A percentile compares a stretch with the other conserved stretches of the same genome.
Conservation (phyloP, 2,113 vertebrate genomes). For the Bubo bubo region DNA sequence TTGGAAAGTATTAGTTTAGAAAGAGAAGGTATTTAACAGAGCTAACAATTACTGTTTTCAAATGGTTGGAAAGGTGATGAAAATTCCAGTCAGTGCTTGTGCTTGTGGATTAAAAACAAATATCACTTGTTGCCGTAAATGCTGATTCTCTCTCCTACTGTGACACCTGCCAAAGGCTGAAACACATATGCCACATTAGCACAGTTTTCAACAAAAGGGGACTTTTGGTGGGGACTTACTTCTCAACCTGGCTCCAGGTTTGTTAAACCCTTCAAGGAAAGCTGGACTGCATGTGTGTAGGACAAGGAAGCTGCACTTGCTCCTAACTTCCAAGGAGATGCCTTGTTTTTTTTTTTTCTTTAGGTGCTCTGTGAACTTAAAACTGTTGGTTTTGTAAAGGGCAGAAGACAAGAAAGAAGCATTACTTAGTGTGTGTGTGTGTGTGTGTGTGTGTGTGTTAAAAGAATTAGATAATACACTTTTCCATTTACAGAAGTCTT, state of each 20-base stretch:
- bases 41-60: slow-evolving; percentile 51
- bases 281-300: fast-evolving
- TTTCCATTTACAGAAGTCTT: not conserved
- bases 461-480: not conserved
- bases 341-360: not conserved
- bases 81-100: not conserved
- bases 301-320: not conserved
- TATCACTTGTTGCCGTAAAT: not conserved
- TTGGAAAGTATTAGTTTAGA: slow-evolving; percentile 38
- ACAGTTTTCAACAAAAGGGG: not conserved
- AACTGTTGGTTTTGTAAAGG: not conserved
- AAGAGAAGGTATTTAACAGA: slow-evolving; percentile 53
- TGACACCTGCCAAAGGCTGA: not conserved
- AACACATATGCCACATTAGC: not conserved
- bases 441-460: not conserved
- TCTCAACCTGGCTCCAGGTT: not conserved
- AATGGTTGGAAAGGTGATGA: slow-evolving; percentile 46
- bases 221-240: not conserved
- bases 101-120: slow-evolving; percentile 26
- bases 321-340: not conserved
- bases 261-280: not conserved
- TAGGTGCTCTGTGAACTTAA: not conserved
- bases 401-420: not conserved
- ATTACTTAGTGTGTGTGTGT: not conserved
- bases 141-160: not conserved